Percentiles rank a stretch among this genome's conserved stretches.
phyloP scores from a whole-genome alignment of 1,140 invertebrate genomes.

The Zaprionus kolodkinae region DNA sequence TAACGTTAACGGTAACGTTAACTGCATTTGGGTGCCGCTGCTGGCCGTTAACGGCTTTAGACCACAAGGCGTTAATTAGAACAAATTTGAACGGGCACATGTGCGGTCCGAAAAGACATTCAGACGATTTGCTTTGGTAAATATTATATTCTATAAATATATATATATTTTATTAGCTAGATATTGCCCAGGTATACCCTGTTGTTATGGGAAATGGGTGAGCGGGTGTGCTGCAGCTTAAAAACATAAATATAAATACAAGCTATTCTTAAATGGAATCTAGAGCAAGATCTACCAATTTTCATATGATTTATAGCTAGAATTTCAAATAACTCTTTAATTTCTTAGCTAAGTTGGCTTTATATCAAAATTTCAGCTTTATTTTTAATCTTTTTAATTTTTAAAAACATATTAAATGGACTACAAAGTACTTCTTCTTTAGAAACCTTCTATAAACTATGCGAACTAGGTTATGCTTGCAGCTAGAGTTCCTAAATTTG shows the following conservation, averaged over 20 bases:
- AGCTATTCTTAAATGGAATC: no score
- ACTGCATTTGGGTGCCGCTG: slow-evolving; percentile 5
- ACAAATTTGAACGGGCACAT: slow-evolving; percentile 48
- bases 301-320: no score
- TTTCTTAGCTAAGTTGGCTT: no score
- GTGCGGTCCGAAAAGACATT: slow-evolving; percentile 45
- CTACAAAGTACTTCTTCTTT: no score
- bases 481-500: background rate
- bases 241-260: background rate
- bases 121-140: slow-evolving; percentile 26
- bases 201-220: background rate
- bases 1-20: slow-evolving; percentile 7
- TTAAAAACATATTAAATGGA: no score
- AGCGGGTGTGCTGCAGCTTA: background rate
- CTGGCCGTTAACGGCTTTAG: slow-evolving; percentile 13
- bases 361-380: no score
- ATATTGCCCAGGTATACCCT: slow-evolving; percentile 21
- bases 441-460: background rate
- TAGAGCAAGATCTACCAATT: no score
- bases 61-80: slow-evolving; percentile 59
- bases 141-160: slow-evolving; percentile 18
- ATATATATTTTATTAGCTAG: slow-evolving; percentile 10
- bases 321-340: no score
- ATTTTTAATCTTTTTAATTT: no score
- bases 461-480: background rate